Evolutionary conservation across 2,113 vertebrate species (phyloP).

Genomic region (Thermophis baileyi): DNA sequence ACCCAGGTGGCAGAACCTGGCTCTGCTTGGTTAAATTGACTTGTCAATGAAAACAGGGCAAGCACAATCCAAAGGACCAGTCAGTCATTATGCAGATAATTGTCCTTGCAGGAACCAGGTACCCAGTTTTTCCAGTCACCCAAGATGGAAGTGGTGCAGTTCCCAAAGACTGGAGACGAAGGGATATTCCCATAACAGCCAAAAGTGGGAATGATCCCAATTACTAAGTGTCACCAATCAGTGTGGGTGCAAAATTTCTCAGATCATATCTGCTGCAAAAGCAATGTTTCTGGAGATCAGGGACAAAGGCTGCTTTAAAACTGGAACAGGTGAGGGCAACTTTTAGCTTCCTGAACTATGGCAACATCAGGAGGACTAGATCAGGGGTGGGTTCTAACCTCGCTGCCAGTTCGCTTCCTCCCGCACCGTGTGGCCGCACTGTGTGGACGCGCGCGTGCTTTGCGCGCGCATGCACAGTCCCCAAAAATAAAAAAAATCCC

Average conservation of each 20-base stretch:
- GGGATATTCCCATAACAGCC: background rate
- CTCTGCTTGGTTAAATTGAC: background rate
- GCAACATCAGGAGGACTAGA: background rate
- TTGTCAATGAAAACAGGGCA: background rate
- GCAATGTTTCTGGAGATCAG: background rate
- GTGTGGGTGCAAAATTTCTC: background rate
- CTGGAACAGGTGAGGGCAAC: background rate
- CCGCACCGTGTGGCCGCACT: no score
- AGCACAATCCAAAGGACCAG: background rate
- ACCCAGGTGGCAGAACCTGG: background rate
- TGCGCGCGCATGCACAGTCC: no score
- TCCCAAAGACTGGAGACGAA: background rate
- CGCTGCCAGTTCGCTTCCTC: no score
- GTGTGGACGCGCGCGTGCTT: no score
- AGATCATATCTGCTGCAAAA: background rate
- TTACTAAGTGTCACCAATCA: background rate
- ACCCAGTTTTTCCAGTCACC: background rate
- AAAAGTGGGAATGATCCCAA: background rate
- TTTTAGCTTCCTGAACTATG: background rate
- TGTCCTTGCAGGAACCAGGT: background rate
- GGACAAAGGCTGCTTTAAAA: background rate
- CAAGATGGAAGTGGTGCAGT: background rate
- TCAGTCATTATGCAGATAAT: background rate
- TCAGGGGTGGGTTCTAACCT: no score
- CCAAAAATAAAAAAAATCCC: no score